Conservation (phyloP, 2,113 vertebrate genomes). For the Erinaceus europaeus region DNA sequence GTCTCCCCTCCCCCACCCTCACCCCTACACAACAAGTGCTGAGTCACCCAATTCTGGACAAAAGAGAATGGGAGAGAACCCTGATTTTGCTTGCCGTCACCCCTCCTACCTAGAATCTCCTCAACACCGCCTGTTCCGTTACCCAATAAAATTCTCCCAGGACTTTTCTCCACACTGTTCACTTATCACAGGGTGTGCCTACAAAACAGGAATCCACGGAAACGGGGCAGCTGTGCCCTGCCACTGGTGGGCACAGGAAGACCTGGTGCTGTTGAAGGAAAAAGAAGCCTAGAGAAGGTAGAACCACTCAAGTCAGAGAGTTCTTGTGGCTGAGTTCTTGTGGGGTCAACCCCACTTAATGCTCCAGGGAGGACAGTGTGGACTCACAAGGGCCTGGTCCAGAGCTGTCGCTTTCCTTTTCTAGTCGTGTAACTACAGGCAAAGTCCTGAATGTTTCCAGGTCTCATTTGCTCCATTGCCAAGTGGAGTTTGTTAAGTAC, state of each 20-base stretch:
- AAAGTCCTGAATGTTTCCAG: neutral
- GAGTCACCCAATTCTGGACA: neutral
- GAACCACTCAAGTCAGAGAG: neutral
- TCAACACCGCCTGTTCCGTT: neutral
- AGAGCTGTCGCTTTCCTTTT: neutral
- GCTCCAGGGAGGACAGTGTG: neutral
- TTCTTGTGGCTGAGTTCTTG: neutral
- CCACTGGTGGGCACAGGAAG: neutral
- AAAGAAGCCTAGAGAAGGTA: neutral
- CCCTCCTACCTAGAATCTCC: neutral
- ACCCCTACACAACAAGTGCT: neutral
- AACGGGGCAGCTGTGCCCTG: neutral
- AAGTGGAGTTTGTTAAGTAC: neutral
- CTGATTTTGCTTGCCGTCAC: neutral
- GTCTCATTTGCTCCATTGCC: neutral
- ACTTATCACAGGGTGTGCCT: neutral
- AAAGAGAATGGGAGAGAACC: neutral
- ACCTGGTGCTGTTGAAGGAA: neutral
- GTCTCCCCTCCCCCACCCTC: slow-evolving; percentile 14
- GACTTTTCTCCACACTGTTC: neutral
- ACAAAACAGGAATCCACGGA: neutral
- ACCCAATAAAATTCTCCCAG: neutral
- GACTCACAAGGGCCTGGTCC: neutral
- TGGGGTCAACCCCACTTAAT: too few species aligned
- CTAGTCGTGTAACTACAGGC: accelerated